Base-by-base conservation (phyloP, 2,113 vertebrate genomes). In the Sander vitreus region DNA sequence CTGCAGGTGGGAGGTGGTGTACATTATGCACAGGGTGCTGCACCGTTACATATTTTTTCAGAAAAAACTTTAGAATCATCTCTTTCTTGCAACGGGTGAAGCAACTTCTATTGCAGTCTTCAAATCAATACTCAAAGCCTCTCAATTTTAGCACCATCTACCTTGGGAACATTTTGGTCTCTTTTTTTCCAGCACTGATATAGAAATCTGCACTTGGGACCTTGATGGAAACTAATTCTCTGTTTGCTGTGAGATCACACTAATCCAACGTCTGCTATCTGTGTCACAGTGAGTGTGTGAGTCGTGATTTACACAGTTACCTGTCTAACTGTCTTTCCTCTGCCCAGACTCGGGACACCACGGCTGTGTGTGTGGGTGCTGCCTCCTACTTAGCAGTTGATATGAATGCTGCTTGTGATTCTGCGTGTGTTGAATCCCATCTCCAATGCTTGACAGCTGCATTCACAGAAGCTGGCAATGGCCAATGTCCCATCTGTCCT, bases 241-340 rank as follows among this genome's bases (percentile, higher is more conserved):
- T 67, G 47, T 73, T 86, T 78, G 73, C 87, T 73, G 62, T 66
- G 73, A 66, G 50, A 80, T 74, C 84, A 81, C 68, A 84, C 64
- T 78, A 57, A 81, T 89, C 68, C 62, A 59, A 50, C 1, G 2
- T 66, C 80, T 76, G 67, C 64, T 53, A 50, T 73, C 66, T 7
- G 43, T 79, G 65, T 77, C 69, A 39, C 51, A 45, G 33, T 39
- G 62, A 72, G 59, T 1, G 47, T 68, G n/a, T 7, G 53, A 74
- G 76, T 70, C n/a, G 0, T 76, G 57, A 83, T 53, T 65, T 75
- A 27, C 73, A 59, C 55, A 30, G 23, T 69, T 53, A 65, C 78
- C 65, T 73, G 70, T 62, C 18, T 7, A 9, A 33, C 27, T 64
- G 54, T 25, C 30, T 47, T 9, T 36, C 50, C 39, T 71, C 72